phyloP scores from a whole-genome alignment of 2,797 vertebrate species.

The Cuniculus paca region DNA sequence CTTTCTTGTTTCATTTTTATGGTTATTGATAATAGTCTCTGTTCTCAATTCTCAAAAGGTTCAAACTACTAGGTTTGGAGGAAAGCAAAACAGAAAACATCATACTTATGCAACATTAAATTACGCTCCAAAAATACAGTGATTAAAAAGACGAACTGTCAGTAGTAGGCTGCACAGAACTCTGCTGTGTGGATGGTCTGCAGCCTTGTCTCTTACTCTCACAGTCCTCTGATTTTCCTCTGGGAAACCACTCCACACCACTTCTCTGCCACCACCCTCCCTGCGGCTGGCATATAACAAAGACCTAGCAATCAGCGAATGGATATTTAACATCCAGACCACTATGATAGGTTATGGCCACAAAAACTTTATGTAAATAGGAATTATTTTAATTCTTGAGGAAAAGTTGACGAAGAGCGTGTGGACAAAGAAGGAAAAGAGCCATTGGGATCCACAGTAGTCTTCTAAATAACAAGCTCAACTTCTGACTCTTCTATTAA shows the following conservation, averaged over 20 bases:
- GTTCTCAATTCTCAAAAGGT: neutral
- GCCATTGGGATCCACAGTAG: neutral
- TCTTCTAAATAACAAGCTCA: neutral
- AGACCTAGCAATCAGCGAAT: neutral
- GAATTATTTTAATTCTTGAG: neutral
- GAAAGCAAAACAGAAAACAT: neutral
- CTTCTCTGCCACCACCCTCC: neutral
- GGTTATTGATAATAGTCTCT: neutral
- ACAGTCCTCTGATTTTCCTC: neutral
- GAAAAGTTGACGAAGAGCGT: neutral
- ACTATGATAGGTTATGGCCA: neutral
- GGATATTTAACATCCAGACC: neutral
- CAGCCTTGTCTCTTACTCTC: neutral
- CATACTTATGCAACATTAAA: neutral
- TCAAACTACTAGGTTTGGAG: neutral
- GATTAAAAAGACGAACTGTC: neutral
- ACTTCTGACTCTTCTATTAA: neutral
- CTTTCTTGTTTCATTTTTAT: neutral
- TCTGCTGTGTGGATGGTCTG: neutral
- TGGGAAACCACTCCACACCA: neutral
- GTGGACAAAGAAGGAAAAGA: neutral
- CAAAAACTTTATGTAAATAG: neutral
- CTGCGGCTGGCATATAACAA: neutral
- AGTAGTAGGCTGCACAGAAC: neutral
- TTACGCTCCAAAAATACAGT: neutral